These are phyloP conservation scores for Spermophilus dauricus DNA, from an alignment of 2,113 vertebrate genomes.

Conservation along the genomic window DNA sequence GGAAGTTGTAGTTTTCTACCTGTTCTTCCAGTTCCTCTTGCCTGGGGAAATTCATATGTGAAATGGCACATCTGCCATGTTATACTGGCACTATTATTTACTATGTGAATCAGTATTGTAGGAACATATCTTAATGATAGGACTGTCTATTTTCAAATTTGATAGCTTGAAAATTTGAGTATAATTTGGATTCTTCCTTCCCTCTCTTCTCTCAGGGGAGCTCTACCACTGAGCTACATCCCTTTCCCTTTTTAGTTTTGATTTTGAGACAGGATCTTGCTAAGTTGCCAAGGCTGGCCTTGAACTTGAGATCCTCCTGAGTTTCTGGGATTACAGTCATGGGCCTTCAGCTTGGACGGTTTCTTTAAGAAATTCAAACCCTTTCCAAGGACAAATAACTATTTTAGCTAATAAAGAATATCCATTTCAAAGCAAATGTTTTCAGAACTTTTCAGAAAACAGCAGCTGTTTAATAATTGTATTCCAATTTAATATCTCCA, in stretches of 20 bases:
- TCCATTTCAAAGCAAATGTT: slow-evolving; percentile 38
- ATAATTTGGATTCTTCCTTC: background rate
- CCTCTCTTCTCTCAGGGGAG: too few species aligned
- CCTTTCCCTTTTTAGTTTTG: too few species aligned
- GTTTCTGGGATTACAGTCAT: too few species aligned
- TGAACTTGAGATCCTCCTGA: too few species aligned
- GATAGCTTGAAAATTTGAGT: slow-evolving; percentile 4
- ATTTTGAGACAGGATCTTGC: too few species aligned
- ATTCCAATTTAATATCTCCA: background rate
- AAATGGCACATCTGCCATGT: background rate
- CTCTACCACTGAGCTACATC: too few species aligned
- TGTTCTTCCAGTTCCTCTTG: background rate
- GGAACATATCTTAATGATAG: background rate
- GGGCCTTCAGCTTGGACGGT: background rate
- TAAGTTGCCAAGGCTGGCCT: too few species aligned
- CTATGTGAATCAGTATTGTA: slow-evolving; percentile 8
- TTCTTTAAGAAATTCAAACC: slow-evolving; percentile 38
- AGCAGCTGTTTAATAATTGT: background rate
- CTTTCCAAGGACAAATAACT: background rate
- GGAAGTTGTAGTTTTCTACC: slow-evolving; percentile 23
- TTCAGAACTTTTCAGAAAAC: slow-evolving; percentile 33
- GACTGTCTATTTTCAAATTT: slow-evolving; percentile 37
- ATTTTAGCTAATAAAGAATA: slow-evolving; percentile 6
- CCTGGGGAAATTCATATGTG: slow-evolving; percentile 26
- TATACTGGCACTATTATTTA: slow-evolving; percentile 16